Conservation (phyloP, 1,140 invertebrate species). For the Lutraria rhynchaena region DNA sequence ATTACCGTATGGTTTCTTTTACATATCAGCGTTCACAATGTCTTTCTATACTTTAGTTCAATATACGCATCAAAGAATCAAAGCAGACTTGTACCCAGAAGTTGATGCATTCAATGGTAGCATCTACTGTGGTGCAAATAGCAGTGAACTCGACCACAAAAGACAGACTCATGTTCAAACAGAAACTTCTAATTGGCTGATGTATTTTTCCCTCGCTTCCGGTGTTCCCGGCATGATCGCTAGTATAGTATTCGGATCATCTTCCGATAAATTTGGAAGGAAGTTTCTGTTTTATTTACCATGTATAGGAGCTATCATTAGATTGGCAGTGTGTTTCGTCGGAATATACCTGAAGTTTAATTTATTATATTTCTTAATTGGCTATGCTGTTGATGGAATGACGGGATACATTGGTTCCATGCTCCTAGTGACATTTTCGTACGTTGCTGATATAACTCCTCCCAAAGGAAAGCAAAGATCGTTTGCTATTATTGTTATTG, state of each 20-base stretch:
- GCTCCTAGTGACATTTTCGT: conserved; percentile 39
- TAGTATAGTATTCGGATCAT: conserved; percentile 41
- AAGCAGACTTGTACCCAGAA: conserved; percentile 37
- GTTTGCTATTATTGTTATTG: conserved; percentile 44
- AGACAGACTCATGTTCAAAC: conserved; percentile 22
- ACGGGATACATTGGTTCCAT: conserved; percentile 35
- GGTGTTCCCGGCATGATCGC: conserved; percentile 44
- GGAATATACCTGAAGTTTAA: conserved; percentile 52
- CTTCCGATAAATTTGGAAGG: conserved; percentile 49
- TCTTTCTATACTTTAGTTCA: conserved; percentile 16
- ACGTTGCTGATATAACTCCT: conserved; percentile 48
- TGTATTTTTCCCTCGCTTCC: conserved; percentile 21
- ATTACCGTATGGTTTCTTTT: conserved; percentile 28
- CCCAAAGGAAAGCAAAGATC: conserved; percentile 48
- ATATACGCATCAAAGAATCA: conserved; percentile 16
- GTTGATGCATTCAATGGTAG: conserved; percentile 21
- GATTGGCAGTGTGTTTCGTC: conserved; percentile 1
- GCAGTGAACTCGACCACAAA: conserved; percentile 32
- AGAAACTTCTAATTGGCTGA: conserved; percentile 37
- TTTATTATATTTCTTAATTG: conserved; percentile 45
- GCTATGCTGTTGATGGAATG: conserved; percentile 32
- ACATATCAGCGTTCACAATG: conserved; percentile 24
- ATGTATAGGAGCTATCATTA: conserved; percentile 35
- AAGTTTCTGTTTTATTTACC: conserved; percentile 54
- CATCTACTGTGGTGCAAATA: conserved; percentile 8